Percentiles rank a stretch among this genome's conserved stretches.
These are phyloP conservation scores for Hypocryptadius cinnamomeus DNA, from an alignment of 2,113 vertebrate species.

Conservation along the genomic window DNA sequence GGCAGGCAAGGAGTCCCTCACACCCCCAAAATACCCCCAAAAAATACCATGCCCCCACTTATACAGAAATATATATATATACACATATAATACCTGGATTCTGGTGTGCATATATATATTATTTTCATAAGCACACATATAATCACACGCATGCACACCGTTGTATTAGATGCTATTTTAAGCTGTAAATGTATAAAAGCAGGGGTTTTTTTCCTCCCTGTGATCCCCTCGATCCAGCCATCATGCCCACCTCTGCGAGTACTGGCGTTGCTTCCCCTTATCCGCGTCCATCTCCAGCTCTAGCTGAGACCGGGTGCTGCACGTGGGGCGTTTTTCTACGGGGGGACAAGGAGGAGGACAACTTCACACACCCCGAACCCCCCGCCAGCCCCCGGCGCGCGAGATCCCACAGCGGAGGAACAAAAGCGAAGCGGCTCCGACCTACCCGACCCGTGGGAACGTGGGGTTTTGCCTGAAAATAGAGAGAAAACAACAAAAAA, in stretches of 20 bases:
- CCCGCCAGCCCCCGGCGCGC: constrained; percentile 34
- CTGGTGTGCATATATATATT: background rate
- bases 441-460: constrained; percentile 46
- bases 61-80: background rate
- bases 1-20: background rate
- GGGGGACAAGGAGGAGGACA: constrained; percentile 53
- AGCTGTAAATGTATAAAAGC: background rate
- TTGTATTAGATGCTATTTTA: background rate
- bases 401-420: constrained; percentile 25
- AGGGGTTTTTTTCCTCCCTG: background rate
- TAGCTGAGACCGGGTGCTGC: constrained; percentile 54
- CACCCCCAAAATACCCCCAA: background rate
- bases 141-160: background rate
- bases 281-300: constrained; percentile 59
- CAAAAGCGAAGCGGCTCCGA: constrained; percentile 49
- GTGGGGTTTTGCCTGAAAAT: constrained; percentile 30
- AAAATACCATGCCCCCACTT: background rate
- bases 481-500: background rate
- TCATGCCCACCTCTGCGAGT: constrained; percentile 56
- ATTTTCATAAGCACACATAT: background rate
- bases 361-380: constrained; percentile 57
- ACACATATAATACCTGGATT: background rate
- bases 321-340: constrained; percentile 59
- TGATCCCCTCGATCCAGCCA: background rate
- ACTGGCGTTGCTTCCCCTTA: constrained; percentile 60